Base-by-base conservation (phyloP, 2,888 invertebrate genomes). In the Agrenia bidenticulata region DNA sequence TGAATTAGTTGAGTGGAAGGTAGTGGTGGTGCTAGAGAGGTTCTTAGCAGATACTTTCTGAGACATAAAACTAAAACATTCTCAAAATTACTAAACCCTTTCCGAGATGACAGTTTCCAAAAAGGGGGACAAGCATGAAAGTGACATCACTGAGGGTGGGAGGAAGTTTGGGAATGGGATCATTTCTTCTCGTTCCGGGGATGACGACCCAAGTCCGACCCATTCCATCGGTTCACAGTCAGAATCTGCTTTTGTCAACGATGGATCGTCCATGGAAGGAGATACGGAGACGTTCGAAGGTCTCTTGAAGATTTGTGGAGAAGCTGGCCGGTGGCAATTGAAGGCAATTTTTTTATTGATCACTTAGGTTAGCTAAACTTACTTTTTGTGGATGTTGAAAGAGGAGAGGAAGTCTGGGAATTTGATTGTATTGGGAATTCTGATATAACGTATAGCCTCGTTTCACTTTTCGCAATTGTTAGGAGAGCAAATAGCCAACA, bases 291-390 rank as follows among this genome's bases (percentile, higher is more conserved):
- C 57, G 13, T 76, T 76, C 66, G 76, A 76, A 61, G 76, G 71
- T 26, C 60, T 76, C 23, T 61, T 76, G 23, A 72, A 69, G 56
- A 58, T 74, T n/a, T 70, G 70, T 56, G 75, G 75, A 19, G 74
- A 73, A 15, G 70, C 74, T 26, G 76, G 76, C 26, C 37, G 50
- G 11, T 76, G 76, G 76, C 76, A 76, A 59, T 50, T 74, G 7
- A 69, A 69, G 71, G 76, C 73, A 45, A 66, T 21, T 54, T 9
- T 56, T 39, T 37, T 23, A 4, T 32, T 32, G n/a, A n/a, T n/a
- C n/a, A n/a, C n/a, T n/a, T n/a, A n/a, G n/a, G n/a, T n/a, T n/a
- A n/a, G n/a, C n/a, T n/a, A n/a, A n/a, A n/a, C n/a, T n/a, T n/a
- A n/a, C n/a, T n/a, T n/a, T n/a, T n/a, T n/a, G n/a, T n/a, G n/a